Evolutionary conservation across 2,113 vertebrate genomes (phyloP).

Genomic region (Malurus melanocephalus): DNA sequence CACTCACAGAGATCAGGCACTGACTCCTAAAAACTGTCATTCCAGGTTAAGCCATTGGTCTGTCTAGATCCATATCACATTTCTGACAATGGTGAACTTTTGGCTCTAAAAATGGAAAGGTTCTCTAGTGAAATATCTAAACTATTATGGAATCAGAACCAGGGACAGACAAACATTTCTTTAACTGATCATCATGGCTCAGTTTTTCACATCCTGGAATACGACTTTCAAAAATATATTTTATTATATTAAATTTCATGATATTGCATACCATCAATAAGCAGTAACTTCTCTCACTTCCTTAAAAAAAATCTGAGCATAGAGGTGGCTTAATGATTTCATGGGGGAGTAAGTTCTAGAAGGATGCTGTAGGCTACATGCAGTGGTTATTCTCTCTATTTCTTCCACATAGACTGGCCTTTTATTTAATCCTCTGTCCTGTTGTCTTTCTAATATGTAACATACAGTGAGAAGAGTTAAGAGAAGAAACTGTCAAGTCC

Average conservation of each 20-base stretch:
- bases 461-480: too few relatives aligned
- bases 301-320: background rate
- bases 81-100: background rate
- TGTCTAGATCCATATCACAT: background rate
- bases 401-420: background rate
- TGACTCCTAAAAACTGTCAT: constrained; percentile 7
- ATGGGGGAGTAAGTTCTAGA: background rate
- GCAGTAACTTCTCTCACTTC: background rate
- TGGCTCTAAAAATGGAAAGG: background rate
- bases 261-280: background rate
- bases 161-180: background rate
- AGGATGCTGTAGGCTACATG: background rate
- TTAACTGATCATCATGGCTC: background rate
- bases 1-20: background rate
- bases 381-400: background rate
- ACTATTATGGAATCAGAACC: background rate
- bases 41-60: constrained; percentile 11
- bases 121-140: background rate
- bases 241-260: background rate
- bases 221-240: background rate
- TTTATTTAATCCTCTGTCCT: background rate
- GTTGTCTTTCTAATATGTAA: background rate
- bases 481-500: background rate
- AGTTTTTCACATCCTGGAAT: background rate
- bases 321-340: background rate